These are phyloP conservation scores for Glareola pratincola DNA, from an alignment of 2,113 vertebrate species.

Conservation along the genomic window DNA sequence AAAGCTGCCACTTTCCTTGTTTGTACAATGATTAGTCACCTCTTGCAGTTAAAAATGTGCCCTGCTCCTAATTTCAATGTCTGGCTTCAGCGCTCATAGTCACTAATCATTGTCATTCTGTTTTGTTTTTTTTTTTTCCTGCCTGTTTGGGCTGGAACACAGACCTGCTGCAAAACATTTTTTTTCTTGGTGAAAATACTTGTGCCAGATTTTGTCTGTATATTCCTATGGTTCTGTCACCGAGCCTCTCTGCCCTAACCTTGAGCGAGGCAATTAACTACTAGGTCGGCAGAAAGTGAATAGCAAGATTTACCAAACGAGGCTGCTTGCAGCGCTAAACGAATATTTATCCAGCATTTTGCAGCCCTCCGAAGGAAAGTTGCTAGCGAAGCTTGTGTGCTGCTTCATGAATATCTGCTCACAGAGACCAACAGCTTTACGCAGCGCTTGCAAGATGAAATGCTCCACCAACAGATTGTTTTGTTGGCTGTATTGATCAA, in stretches of 20 bases:
- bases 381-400: not conserved
- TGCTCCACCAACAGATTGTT: not conserved
- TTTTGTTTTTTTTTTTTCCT: not conserved
- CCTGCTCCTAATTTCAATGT: constrained; percentile 13
- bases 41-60: not conserved
- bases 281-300: not conserved
- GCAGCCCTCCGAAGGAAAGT: not conserved
- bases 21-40: not conserved
- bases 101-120: not conserved
- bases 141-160: not conserved
- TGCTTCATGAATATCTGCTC: not conserved
- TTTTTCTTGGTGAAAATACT: not conserved
- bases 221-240: not conserved
- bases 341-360: not conserved
- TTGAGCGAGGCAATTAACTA: not conserved
- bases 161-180: not conserved
- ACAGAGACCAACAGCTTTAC: not conserved
- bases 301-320: not conserved
- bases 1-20: not conserved
- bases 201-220: not conserved
- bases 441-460: not conserved
- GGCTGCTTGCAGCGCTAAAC: not conserved
- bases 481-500: not conserved
- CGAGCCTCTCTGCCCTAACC: not conserved
- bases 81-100: not conserved